phyloP scores from a whole-genome alignment of 2,888 invertebrate species.

The Molorchus minor region DNA sequence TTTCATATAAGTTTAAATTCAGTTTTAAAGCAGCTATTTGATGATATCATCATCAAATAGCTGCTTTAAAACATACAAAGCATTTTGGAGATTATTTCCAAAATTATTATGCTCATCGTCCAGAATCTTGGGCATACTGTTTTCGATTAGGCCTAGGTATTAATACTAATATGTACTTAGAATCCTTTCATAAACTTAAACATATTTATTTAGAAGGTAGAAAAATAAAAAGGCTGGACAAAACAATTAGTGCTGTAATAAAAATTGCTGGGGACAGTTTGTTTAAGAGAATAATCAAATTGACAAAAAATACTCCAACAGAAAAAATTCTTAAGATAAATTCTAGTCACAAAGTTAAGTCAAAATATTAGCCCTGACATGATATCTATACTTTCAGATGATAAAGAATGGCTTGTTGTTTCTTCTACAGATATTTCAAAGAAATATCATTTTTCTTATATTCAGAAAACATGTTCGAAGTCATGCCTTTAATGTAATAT shows the following conservation, averaged over 20 bases:
- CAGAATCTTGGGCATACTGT: conserved; percentile 40
- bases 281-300: conserved; percentile 26
- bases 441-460: neutral
- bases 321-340: conserved; percentile 19
- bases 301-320: conserved; percentile 21
- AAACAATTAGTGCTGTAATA: conserved; percentile 25
- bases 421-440: neutral
- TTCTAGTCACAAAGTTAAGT: conserved; percentile 16
- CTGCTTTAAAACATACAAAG: no score
- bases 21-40: neutral
- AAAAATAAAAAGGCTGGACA: conserved; percentile 18
- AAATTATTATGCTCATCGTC: conserved; percentile 33
- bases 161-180: conserved; percentile 42
- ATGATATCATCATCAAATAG: no score
- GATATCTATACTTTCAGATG: neutral
- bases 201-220: conserved; percentile 21
- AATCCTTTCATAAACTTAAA: conserved; percentile 39
- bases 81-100: conserved; percentile 37
- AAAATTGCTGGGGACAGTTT: conserved; percentile 24
- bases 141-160: conserved; percentile 33
- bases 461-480: neutral
- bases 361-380: neutral
- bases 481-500: neutral
- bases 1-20: conserved; percentile 7
- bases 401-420: neutral